Evolutionary conservation across 2,113 vertebrate genomes (phyloP), one percentile per base, ranked within the genome.

Genomic region (Zeus faber): DNA sequence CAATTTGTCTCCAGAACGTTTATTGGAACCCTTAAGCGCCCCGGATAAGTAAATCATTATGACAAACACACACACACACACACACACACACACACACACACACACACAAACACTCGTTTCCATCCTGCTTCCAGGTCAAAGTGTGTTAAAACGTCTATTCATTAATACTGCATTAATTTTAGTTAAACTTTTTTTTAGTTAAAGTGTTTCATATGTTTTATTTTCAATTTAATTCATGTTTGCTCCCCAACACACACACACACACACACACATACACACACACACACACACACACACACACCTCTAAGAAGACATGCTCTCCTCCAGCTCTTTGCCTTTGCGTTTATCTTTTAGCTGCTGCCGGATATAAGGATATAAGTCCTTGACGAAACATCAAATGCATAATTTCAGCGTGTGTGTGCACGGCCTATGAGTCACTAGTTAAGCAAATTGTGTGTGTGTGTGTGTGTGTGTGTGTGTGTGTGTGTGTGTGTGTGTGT

Each of bases 371-470:
- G 74, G 50, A 23, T 61, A 51, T 74, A 67, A 76, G 65, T 78
- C 74, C 70, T 76, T 85, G 73, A 83, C 57, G 71, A 76, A 81
- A 80, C 72, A 82, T 82, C 76, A 85, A 82, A 77, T 55, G 20
- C 48, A 4, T 6, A n/a, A 18, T n/a, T 54, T 54, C 23, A 41
- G 22, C 35, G 23, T 14, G 31, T 54, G 52, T 54, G 39, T 22
- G 53, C 41, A 44, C 20, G 20, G 18, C 17, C 1, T 25, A 14
- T 54, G 49, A 22, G 3, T 51, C 10, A 11, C 17, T 44, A 55
- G 25, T 58, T 77, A 43, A 65, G 70, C 71, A 45, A n/a, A 10
- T 74, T 70, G 62, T 72, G 16, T 65, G 73, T 4, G 21, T 10
- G 2, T 52, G 68, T 84, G 76, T 81, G 24, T 81, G 81, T 82